Percentiles rank a stretch among this genome's conserved stretches.
phyloP scores from a whole-genome alignment of 2,113 vertebrate species.

The Pterophyllum scalare region DNA sequence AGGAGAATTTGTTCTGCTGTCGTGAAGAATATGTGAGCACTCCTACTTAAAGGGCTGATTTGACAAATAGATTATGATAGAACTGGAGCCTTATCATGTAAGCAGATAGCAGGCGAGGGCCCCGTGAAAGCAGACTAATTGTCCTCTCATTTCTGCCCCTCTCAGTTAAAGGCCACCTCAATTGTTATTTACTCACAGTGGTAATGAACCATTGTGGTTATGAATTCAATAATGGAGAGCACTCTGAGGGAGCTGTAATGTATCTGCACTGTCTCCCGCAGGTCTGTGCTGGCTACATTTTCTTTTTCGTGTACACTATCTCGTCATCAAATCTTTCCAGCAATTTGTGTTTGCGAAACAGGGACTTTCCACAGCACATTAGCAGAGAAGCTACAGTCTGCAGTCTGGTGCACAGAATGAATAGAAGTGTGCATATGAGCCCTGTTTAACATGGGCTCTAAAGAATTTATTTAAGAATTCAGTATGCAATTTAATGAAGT shows the following conservation, averaged over 20 bases:
- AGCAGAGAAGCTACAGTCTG: constrained; percentile 7
- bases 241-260: constrained; percentile 31
- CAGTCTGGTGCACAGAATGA: constrained; percentile 3
- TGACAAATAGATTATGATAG: constrained; percentile 65
- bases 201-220: constrained; percentile 44
- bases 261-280: constrained; percentile 29
- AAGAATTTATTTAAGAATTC: background rate
- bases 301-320: constrained; percentile 9
- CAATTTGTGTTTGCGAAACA: constrained; percentile 32
- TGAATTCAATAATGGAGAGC: constrained; percentile 34
- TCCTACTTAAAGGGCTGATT: constrained; percentile 55
- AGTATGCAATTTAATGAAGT: background rate
- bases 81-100: constrained; percentile 54
- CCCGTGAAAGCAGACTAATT: constrained; percentile 33
- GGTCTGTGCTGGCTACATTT: constrained; percentile 3
- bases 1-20: constrained; percentile 56
- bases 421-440: constrained; percentile 2
- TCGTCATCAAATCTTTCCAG: constrained; percentile 5
- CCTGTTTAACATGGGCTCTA: background rate
- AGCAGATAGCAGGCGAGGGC: constrained; percentile 33
- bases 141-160: constrained; percentile 40
- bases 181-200: constrained; percentile 54
- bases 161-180: constrained; percentile 40
- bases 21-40: constrained; percentile 30
- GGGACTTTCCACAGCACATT: constrained; percentile 35